A percentile compares a stretch with the other conserved stretches of the same genome.
Conservation (phyloP, 2,888 invertebrate genomes). For the Plutella xylostella region DNA sequence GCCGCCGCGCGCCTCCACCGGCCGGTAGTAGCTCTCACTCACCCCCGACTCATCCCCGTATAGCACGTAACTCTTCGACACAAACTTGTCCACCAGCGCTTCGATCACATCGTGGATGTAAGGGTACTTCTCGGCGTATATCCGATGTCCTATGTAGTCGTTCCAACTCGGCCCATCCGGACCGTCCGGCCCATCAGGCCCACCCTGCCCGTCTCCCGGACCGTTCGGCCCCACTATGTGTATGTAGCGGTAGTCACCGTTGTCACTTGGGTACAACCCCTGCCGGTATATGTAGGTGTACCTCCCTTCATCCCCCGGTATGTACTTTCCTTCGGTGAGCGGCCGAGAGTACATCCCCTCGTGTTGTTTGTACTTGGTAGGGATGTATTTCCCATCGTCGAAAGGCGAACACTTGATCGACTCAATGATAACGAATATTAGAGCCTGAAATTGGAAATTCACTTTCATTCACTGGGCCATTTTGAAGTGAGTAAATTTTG, state of each 20-base stretch:
- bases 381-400: conserved; percentile 42
- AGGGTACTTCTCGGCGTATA: conserved; percentile 47
- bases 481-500: no score
- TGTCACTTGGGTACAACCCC: conserved; percentile 40
- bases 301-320: conserved; percentile 63
- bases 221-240: conserved; percentile 40
- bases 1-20: conserved; percentile 23
- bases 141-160: conserved; percentile 39
- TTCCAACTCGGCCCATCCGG: conserved; percentile 21
- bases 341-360: conserved; percentile 58
- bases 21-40: conserved; percentile 34
- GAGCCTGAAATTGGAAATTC: background rate
- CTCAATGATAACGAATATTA: background rate
- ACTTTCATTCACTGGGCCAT: no score
- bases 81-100: conserved; percentile 40
- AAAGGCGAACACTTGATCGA: conserved; percentile 31
- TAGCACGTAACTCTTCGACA: conserved; percentile 33
- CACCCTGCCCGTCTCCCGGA: conserved; percentile 24
- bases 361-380: conserved; percentile 38
- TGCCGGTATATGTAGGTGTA: conserved; percentile 57
- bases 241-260: conserved; percentile 62
- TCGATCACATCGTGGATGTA: conserved; percentile 47
- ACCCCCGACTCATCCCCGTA: conserved; percentile 34
- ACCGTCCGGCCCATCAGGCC: conserved; percentile 20
- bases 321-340: conserved; percentile 60